Conservation (phyloP, 2,888 invertebrate species). For the Melanophora roralis region DNA sequence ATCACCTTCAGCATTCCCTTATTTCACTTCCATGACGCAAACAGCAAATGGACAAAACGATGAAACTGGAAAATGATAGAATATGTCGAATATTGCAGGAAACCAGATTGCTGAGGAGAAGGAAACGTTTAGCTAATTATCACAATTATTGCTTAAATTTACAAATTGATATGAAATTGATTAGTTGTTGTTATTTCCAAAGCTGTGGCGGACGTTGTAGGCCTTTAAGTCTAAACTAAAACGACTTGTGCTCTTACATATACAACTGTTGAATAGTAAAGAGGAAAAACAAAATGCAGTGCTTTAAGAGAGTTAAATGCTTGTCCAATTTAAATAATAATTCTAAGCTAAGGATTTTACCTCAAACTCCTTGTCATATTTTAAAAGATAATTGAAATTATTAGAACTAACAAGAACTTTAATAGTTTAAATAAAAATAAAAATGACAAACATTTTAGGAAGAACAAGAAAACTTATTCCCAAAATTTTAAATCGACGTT, state of each 20-base stretch:
- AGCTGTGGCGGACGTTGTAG: constrained; percentile 11
- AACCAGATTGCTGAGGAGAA: constrained; percentile 16
- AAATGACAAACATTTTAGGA: no score
- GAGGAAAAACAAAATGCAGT: neutral
- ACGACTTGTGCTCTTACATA: neutral
- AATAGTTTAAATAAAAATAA: no score
- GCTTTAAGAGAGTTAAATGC: neutral
- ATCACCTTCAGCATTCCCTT: constrained; percentile 67
- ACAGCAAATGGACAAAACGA: no score
- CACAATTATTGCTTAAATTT: constrained; percentile 76
- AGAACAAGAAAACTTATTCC: neutral
- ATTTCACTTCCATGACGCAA: neutral
- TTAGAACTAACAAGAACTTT: no score
- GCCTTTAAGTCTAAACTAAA: neutral
- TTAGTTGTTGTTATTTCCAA: constrained; percentile 66
- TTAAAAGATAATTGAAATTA: no score
- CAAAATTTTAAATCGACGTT: no score
- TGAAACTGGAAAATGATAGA: neutral
- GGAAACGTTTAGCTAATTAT: constrained; percentile 73
- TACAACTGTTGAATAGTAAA: neutral
- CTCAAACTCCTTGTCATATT: no score
- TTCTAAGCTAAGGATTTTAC: no score
- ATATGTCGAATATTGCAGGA: neutral
- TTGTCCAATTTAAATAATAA: no score
- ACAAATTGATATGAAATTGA: constrained; percentile 77